Evolutionary conservation across 2,113 vertebrate genomes (phyloP).

Genomic region (Nycticryphes semicollaris): DNA sequence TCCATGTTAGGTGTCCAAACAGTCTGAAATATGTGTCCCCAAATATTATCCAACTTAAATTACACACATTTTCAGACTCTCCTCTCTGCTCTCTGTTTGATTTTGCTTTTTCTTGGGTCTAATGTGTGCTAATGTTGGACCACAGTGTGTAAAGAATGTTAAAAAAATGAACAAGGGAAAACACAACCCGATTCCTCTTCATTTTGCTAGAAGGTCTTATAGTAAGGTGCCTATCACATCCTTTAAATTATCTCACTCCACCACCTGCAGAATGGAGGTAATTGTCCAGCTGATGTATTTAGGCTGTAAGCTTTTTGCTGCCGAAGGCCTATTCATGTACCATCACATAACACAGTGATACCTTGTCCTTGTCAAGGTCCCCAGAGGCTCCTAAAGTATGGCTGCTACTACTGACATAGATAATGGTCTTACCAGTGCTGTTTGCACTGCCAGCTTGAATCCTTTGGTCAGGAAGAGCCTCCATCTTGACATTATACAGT

Average conservation of each 20-base stretch:
- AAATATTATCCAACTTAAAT: background rate
- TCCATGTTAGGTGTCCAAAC: background rate
- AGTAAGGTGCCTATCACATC: background rate
- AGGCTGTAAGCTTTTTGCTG: background rate
- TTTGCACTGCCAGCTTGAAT: background rate
- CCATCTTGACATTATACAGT: background rate
- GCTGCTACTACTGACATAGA: background rate
- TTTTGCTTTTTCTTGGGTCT: background rate
- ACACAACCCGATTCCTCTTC: background rate
- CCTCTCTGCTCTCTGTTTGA: background rate
- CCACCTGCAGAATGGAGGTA: background rate
- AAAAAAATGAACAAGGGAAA: background rate
- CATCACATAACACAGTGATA: fast-evolving
- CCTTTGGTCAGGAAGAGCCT: background rate
- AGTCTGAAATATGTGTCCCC: background rate
- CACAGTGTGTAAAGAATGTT: background rate
- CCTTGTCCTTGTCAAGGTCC: background rate
- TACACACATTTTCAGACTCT: background rate
- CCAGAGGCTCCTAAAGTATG: background rate
- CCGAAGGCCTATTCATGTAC: background rate
- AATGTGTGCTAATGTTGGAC: background rate
- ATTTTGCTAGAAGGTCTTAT: background rate
- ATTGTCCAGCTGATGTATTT: background rate
- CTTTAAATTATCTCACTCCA: background rate
- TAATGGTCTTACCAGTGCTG: background rate